A percentile compares a stretch with the other conserved stretches of the same genome.
These are phyloP conservation scores for Xiphorhynchus erythropygius DNA, from an alignment of 2,797 vertebrate genomes.

Conservation along the genomic window DNA sequence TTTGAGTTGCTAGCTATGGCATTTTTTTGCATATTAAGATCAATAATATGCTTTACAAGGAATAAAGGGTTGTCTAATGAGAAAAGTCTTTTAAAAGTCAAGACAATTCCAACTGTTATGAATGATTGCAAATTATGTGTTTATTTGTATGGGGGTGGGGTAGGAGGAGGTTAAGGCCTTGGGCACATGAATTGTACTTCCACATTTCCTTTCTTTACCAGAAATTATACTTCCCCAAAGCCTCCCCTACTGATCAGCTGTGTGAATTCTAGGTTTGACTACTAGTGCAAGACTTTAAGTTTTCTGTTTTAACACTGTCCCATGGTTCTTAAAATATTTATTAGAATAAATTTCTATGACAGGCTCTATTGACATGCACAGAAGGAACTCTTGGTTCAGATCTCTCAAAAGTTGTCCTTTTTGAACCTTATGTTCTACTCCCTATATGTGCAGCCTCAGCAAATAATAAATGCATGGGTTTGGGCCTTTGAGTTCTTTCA, in stretches of 20 bases:
- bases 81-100: constrained; percentile 47
- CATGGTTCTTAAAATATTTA: neutral
- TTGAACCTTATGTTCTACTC: neutral
- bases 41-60: constrained; percentile 39
- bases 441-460: neutral
- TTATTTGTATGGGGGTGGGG: neutral
- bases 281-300: neutral
- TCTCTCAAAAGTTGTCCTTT: neutral
- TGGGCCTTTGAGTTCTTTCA: neutral
- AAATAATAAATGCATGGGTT: neutral
- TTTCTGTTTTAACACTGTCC: neutral
- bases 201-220: neutral
- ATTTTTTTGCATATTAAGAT: constrained; percentile 58
- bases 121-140: constrained; percentile 36
- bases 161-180: neutral
- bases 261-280: neutral
- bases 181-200: neutral
- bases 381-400: neutral
- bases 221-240: neutral
- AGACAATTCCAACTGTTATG: constrained; percentile 7
- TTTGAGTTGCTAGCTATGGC: neutral
- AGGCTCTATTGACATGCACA: neutral
- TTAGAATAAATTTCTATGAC: neutral
- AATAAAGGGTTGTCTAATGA: constrained; percentile 45
- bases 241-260: neutral